Percentiles rank a stretch among this genome's conserved stretches.
Conservation (phyloP, 2,797 vertebrate genomes). For the Smutsia temminckii region DNA sequence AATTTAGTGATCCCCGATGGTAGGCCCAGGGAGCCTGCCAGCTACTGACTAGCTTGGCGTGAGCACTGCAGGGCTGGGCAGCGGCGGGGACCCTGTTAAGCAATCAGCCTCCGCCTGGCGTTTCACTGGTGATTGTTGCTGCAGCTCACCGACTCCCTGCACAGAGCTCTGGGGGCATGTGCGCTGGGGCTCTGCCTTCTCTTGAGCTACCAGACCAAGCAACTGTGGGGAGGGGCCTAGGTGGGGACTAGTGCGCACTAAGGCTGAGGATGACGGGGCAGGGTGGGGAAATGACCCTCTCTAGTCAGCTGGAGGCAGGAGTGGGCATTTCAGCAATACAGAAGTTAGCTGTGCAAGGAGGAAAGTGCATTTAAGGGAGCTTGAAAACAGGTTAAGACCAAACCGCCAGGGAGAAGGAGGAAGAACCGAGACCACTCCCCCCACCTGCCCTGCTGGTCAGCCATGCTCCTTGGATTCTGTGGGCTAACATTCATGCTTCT, state of each 20-base stretch:
- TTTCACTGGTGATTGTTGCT: slow-evolving; percentile 6
- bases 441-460: slow-evolving; percentile 58
- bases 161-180: slow-evolving; percentile 56
- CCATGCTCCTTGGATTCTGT: slow-evolving; percentile 77
- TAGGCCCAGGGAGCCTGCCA: slow-evolving; percentile 58
- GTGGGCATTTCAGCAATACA: slow-evolving; percentile 79
- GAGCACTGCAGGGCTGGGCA: slow-evolving; percentile 47
- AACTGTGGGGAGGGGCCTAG: background rate
- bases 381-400: slow-evolving; percentile 84
- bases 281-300: slow-evolving; percentile 50
- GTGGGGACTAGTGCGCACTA: slow-evolving; percentile 75
- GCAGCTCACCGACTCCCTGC: slow-evolving; percentile 31
- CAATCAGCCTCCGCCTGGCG: slow-evolving; percentile 44
- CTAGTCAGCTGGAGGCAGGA: slow-evolving; percentile 69
- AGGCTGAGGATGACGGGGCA: slow-evolving; percentile 72
- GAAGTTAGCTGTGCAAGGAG: slow-evolving; percentile 84
- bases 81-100: slow-evolving; percentile 53
- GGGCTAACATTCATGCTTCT: slow-evolving; percentile 83
- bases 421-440: slow-evolving; percentile 63
- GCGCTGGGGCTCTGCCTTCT: slow-evolving; percentile 62
- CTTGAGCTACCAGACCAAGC: slow-evolving; percentile 66
- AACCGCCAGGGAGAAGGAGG: slow-evolving; percentile 81
- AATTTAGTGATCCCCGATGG: slow-evolving; percentile 65
- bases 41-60: slow-evolving; percentile 53
- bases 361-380: slow-evolving; percentile 86